Conservation (phyloP, 2,113 vertebrate genomes). For the Protobothrops flavoviridis region DNA sequence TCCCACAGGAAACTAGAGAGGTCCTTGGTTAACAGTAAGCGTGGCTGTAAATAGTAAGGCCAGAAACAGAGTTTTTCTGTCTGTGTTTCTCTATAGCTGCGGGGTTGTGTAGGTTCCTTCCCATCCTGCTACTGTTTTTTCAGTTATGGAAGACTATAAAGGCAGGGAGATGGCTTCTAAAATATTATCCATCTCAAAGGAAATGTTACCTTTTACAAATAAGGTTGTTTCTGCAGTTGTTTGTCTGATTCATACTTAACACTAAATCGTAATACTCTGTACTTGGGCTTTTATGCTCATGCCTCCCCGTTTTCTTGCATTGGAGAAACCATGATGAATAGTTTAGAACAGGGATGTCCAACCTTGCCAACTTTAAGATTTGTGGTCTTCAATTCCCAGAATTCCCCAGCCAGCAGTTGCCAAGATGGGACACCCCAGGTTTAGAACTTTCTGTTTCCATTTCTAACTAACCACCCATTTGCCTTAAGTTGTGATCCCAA, state of each 20-base stretch:
- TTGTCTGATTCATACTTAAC: background rate
- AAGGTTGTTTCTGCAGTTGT: background rate
- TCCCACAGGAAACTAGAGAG: slow-evolving; percentile 14
- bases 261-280: background rate
- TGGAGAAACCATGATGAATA: background rate
- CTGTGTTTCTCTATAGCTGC: background rate
- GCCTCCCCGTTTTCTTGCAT: background rate
- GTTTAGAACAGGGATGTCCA: background rate
- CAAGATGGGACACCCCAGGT: background rate
- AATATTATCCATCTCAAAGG: background rate
- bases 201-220: background rate
- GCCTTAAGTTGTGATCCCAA: background rate
- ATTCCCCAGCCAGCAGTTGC: no score
- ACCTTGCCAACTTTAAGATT: no score
- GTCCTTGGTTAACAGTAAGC: background rate
- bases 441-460: background rate
- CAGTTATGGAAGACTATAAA: background rate
- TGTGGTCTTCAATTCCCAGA: no score
- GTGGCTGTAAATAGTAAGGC: background rate
- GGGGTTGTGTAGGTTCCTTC: background rate
- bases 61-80: background rate
- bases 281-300: background rate
- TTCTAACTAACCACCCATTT: background rate
- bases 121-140: background rate
- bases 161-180: background rate